A percentile compares a stretch with the other conserved stretches of the same genome.
phyloP scores from a whole-genome alignment of 2,113 vertebrate species.

The Halichoerus grypus region DNA sequence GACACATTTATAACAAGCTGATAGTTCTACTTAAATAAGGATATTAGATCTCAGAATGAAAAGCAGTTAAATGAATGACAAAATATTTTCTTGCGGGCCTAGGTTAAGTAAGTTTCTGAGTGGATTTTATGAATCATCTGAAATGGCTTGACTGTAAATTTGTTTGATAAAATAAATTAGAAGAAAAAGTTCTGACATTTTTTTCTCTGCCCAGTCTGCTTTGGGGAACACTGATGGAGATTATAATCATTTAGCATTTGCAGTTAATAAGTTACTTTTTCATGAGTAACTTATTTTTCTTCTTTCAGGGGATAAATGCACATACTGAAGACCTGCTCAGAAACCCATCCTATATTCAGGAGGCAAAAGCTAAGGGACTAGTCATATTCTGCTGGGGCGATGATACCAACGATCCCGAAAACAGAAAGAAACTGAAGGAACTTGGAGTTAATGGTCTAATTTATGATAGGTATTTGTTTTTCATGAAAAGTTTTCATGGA shows the following conservation, averaged over 20 bases:
- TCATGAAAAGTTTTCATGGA: conserved; percentile 47
- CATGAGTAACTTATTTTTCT: conserved; percentile 22
- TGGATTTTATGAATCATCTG: conserved; percentile 49
- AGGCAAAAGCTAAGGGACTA: conserved; percentile 94
- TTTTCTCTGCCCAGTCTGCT: accelerated
- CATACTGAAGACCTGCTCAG: conserved; percentile 95
- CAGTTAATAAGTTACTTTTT: background rate
- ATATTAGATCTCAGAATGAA: background rate
- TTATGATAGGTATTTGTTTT: conserved; percentile 94
- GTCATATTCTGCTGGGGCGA: conserved; percentile 99
- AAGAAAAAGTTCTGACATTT: background rate
- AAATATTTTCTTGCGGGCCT: background rate
- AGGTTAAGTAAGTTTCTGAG: conserved; percentile 12
- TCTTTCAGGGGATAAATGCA: conserved; percentile 95
- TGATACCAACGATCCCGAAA: conserved; percentile 96
- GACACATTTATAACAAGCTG: background rate
- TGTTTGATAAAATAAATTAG: background rate
- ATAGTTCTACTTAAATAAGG: background rate
- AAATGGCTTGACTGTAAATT: background rate
- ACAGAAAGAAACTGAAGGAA: conserved; percentile 92
- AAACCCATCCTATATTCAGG: conserved; percentile 90
- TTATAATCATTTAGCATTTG: background rate
- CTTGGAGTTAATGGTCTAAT: conserved; percentile 96
- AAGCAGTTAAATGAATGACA: background rate
- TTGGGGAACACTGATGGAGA: background rate